A percentile compares a stretch with the other conserved stretches of the same genome.
These are phyloP conservation scores for Megalops cyprinoides DNA, from an alignment of 2,797 vertebrate species.

Conservation along the genomic window DNA sequence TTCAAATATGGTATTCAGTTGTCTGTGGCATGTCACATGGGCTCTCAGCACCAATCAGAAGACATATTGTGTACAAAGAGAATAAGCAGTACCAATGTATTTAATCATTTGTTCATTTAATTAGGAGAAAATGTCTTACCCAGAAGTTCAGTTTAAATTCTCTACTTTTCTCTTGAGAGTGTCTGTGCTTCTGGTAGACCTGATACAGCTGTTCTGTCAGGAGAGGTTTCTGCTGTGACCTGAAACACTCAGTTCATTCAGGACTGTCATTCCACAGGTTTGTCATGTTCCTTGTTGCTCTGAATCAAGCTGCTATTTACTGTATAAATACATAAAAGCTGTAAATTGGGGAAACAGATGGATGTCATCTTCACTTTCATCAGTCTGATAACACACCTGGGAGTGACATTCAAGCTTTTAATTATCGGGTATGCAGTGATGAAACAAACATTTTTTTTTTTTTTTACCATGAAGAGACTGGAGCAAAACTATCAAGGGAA, in stretches of 20 bases:
- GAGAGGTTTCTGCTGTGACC: not conserved
- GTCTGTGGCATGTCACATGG: not conserved
- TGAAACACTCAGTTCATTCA: not conserved
- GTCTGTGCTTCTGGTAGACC: not conserved
- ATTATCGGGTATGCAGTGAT: not conserved
- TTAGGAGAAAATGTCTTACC: not conserved
- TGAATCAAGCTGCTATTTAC: slow-evolving; percentile 28
- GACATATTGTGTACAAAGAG: not conserved
- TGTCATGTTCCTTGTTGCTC: not conserved
- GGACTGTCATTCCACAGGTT: not conserved
- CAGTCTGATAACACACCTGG: slow-evolving; percentile 28
- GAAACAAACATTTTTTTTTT: not conserved
- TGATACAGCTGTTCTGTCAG: not conserved
- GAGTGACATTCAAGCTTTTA: slow-evolving; percentile 15
- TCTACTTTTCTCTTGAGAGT: not conserved
- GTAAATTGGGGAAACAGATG: slow-evolving; percentile 46
- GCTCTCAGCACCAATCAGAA: not conserved
- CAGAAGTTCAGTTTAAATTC: not conserved
- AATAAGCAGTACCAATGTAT: no score
- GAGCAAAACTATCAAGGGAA: not conserved
- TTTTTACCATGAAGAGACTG: not conserved
- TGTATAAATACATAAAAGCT: not conserved
- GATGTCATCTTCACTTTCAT: slow-evolving; percentile 31
- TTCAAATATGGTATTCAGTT: not conserved
- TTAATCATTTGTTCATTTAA: not conserved